phyloP scores from a whole-genome alignment of 2,113 vertebrate genomes.

The Pygoscelis antarcticus region DNA sequence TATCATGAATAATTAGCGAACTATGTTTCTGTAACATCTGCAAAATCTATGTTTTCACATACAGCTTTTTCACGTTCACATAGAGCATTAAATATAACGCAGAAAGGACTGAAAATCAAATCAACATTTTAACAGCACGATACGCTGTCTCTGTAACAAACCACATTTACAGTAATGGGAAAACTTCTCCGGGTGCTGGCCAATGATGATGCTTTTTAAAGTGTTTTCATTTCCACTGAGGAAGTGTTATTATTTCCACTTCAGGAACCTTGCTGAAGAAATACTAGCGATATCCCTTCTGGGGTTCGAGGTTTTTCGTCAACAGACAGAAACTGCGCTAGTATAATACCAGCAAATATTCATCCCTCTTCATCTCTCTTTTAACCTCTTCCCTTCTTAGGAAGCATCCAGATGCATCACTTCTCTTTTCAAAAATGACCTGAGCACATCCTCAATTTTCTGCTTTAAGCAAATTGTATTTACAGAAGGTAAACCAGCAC shows the following conservation, averaged over 20 bases:
- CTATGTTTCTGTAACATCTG: neutral
- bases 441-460: neutral
- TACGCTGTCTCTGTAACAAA: neutral
- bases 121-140: neutral
- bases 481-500: neutral
- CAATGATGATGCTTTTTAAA: neutral
- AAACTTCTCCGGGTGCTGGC: neutral
- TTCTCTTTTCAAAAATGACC: neutral
- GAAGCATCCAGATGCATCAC: neutral
- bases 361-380: neutral
- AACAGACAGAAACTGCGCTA: neutral
- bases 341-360: neutral
- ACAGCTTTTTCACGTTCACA: neutral
- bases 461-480: neutral
- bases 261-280: neutral
- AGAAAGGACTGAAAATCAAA: neutral
- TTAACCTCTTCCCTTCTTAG: neutral
- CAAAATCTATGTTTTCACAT: neutral
- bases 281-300: neutral
- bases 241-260: slow-evolving; percentile 39
- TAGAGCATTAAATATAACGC: neutral
- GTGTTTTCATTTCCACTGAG: slow-evolving; percentile 26
- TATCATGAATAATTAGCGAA: neutral
- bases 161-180: neutral
- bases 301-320: neutral